Base-by-base conservation (phyloP, 35 echinoderm and acorn worm genomes). In the Stichopus chloronotus region DNA sequence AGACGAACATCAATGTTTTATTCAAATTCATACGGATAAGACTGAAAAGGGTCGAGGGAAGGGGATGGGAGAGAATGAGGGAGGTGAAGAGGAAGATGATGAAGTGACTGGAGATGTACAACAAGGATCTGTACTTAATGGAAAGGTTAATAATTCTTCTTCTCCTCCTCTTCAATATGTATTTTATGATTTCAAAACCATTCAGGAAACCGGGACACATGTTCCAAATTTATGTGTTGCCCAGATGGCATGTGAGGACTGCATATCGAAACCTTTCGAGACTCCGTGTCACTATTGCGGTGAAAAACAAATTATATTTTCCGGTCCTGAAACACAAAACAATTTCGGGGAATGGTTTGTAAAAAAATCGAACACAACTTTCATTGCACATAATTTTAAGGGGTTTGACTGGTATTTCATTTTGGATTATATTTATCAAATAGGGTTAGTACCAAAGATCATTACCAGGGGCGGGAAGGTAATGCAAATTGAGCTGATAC, bases 211-310 rank as follows among this genome's bases (percentile, higher is more conserved):
- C 30, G 30, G 30, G 30, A 57, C 71, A 16, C 92, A 93, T 55
- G 61, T 85, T 86, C 81, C 92, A 56, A n/a, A 93, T 93, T 59
- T 93, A 8, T 81, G 78, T 25, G 78, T 84, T 56, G 79, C 81
- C 86, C 54, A 81, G 14, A 52, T 69, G 25, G 80, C 53, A 12
- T 93, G 92, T 93, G 72, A 58, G 57, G 83, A 89, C 16, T 94
- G 92, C 68, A 94, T 94, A 59, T 30, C 22, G 55, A 24, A 69
- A 7, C 13, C 78, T 8, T 53, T 53, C 21, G 57, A 58, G 4
- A 58, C 59, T 16, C 53, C 23, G 14, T 93, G 92, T 56, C 4
- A 11, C 5, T 53, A 16, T 63, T 93, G 79, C 43, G 65, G 79
- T 6, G 79, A 82, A 8, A 82, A 82, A 82, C 79, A 82, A 17